Percentiles rank a stretch among this genome's conserved stretches.
phyloP scores from a whole-genome alignment of 1,140 invertebrate species.

The Hyles euphorbiae region DNA sequence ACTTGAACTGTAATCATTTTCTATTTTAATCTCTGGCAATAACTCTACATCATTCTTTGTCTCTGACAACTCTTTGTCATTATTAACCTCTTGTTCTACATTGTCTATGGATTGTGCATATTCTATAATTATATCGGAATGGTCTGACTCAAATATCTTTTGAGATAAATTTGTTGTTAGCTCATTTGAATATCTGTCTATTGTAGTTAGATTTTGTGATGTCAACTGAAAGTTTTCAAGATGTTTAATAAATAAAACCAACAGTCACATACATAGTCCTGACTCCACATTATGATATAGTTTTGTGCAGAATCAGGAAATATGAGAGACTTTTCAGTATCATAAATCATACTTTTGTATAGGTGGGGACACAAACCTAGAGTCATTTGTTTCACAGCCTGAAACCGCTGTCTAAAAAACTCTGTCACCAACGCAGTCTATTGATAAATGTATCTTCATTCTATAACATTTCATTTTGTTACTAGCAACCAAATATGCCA shows the following conservation, averaged over 20 bases:
- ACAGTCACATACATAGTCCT: too few species aligned
- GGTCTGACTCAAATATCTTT: constrained; percentile 25
- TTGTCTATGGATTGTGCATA: neutral
- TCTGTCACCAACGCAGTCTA: too few species aligned
- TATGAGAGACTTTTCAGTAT: too few species aligned
- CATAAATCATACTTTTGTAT: too few species aligned
- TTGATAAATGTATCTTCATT: too few species aligned
- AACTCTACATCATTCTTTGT: constrained; percentile 3
- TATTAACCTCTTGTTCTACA: too few species aligned
- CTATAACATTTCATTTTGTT: too few species aligned
- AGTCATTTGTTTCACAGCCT: too few species aligned
- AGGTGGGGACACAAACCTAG: too few species aligned
- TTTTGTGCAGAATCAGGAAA: neutral
- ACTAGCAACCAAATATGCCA: too few species aligned
- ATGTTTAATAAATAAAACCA: constrained; percentile 1
- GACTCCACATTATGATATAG: neutral
- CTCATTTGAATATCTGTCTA: constrained; percentile 32
- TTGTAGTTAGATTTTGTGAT: constrained; percentile 30
- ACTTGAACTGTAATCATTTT: constrained; percentile 25
- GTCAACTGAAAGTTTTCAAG: constrained; percentile 41
- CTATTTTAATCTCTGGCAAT: constrained; percentile 14
- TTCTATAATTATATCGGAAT: constrained; percentile 19
- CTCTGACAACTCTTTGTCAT: too few species aligned
- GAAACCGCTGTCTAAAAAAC: too few species aligned
- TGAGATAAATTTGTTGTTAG: constrained; percentile 25